Evolutionary conservation across 2,888 invertebrate species (phyloP), one percentile per base, ranked within the genome.

Genomic region (Apocheima hispidaria): DNA sequence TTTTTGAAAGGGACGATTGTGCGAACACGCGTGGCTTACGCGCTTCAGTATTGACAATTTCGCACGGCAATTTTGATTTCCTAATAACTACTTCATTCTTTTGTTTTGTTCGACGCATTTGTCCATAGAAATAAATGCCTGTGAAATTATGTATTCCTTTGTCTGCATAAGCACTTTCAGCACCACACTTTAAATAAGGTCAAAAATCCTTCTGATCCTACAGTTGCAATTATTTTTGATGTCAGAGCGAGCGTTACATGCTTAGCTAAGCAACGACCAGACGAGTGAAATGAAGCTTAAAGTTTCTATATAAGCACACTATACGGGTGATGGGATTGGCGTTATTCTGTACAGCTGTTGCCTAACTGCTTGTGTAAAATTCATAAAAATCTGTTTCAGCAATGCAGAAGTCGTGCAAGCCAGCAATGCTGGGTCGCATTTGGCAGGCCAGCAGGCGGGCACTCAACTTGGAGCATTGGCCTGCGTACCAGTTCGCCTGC

Each of bases 371-470:
- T 30, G 7, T 30, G 12, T 16, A n/a, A n/a, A n/a, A 14, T 36
- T n/a, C n/a, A 5, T 33, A 12, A 16, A 26, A 18, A 10, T 30
- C n/a, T 55, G 28, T 77, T 71, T 1, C 77, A 92, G 91, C 87
- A 20, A 86, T 92, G 70, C 87, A 87, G 73, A 91, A 91, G 66
- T 82, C 86, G 20, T 92, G 90, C 74, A 88, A 88, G 70, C 86
- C 88, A 3, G 88, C 85, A 20, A 84, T 88, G 82, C 73, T 91
- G 56, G 81, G 82, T 7, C 86, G 90, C 48, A 80, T 88, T 63
- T 91, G 90, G 91, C 84, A 82, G 52, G 87, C 88, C 38, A 83
- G 82, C 62, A 78, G 88, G 43, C 86, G 90, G 7, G 84, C 88
- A 2, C 79, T 92, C 28, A 86, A 81, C 66, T 77, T 92, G 7